These are phyloP conservation scores for Notolepis coatsorum DNA, from an alignment of 2,797 vertebrate genomes.

Conservation along the genomic window DNA sequence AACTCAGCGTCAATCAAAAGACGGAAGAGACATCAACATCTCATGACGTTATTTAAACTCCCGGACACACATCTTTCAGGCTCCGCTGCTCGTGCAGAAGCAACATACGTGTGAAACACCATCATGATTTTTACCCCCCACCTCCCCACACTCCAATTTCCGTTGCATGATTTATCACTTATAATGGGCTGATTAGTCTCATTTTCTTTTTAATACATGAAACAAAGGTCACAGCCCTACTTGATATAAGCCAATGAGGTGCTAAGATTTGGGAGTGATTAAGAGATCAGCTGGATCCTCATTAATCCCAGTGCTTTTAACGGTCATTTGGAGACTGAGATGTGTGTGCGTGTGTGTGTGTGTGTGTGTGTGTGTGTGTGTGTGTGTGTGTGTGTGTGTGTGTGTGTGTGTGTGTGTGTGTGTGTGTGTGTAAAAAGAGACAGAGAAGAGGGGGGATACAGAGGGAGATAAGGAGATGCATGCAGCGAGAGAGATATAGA, in stretches of 20 bases:
- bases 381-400: not conserved
- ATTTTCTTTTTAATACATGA: slow-evolving; percentile 74
- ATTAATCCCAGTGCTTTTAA: slow-evolving; percentile 56
- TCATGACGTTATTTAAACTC: too few species aligned
- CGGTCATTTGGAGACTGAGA: slow-evolving; percentile 44
- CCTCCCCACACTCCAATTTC: slow-evolving; percentile 54
- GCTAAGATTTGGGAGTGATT: slow-evolving; percentile 65
- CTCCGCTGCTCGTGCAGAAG: slow-evolving; percentile 35
- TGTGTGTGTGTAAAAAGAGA: not conserved
- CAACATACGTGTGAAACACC: slow-evolving; percentile 7
- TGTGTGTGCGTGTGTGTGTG: slow-evolving; percentile 5
- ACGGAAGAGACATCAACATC: too few species aligned
- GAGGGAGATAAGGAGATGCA: not conserved
- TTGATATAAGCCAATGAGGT: slow-evolving; percentile 73
- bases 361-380: not conserved
- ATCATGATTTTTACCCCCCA: not conserved
- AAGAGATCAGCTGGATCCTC: slow-evolving; percentile 67
- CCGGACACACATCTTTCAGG: slow-evolving; percentile 32
- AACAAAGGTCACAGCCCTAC: slow-evolving; percentile 75
- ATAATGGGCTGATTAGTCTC: slow-evolving; percentile 71
- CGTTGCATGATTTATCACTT: slow-evolving; percentile 69
- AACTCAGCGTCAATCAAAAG: too few species aligned
- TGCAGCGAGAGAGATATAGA: not conserved
- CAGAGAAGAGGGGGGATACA: slow-evolving; percentile 5
- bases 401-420: not conserved